phyloP scores from a whole-genome alignment of 2,113 vertebrate species.

The Mystacornis crossleyi region DNA sequence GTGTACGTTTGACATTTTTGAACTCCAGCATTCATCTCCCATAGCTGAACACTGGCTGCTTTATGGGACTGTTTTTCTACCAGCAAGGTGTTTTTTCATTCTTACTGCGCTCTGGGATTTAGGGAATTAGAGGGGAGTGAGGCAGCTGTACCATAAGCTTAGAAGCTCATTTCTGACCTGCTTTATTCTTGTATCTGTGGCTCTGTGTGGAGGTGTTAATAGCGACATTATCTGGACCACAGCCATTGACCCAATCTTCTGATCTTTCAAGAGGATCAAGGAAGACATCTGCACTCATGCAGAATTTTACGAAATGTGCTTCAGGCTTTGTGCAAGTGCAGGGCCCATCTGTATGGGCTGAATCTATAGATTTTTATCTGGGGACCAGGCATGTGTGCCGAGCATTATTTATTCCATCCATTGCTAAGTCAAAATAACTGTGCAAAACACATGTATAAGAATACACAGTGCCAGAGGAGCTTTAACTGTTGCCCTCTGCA shows the following conservation, averaged over 20 bases:
- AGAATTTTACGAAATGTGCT: not conserved
- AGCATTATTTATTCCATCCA: not conserved
- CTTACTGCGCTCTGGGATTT: not conserved
- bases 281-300: not conserved
- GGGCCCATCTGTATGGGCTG: not conserved
- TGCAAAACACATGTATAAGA: not conserved
- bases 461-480: not conserved
- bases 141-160: not conserved
- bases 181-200: conserved; percentile 12
- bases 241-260: conserved; percentile 3
- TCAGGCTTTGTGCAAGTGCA: not conserved
- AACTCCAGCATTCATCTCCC: not conserved
- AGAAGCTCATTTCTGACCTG: not conserved
- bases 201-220: conserved; percentile 2
- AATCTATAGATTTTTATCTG: not conserved
- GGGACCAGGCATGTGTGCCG: not conserved
- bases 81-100: not conserved
- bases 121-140: not conserved
- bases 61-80: not conserved
- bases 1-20: not conserved
- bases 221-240: not conserved
- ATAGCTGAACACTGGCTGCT: not conserved
- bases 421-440: not conserved
- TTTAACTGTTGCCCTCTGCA: not conserved
- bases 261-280: not conserved